A percentile compares a stretch with the other conserved stretches of the same genome.
Conservation (phyloP, 2,888 invertebrate species). For the Agriopis marginaria region DNA sequence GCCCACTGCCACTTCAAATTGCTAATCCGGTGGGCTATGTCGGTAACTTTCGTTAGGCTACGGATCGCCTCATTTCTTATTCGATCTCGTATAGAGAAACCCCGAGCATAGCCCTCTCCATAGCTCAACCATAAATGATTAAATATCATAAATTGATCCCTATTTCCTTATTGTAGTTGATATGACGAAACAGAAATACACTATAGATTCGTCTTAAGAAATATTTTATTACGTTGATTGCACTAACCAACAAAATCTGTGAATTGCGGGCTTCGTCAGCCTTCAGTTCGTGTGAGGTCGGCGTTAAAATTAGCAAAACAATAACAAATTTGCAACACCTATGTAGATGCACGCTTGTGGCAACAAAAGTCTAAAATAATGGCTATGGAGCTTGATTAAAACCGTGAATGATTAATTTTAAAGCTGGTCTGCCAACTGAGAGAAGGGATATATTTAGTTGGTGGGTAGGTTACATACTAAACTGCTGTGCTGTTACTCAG, state of each 20-base stretch:
- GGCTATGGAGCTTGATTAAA: slow-evolving; percentile 19
- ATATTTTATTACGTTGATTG: neutral
- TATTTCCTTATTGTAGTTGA: too few species aligned
- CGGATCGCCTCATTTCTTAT: too few species aligned
- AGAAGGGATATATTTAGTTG: neutral
- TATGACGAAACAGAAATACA: too few species aligned
- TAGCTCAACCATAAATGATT: too few species aligned
- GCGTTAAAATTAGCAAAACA: slow-evolving; percentile 50
- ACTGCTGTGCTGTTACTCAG: too few species aligned
- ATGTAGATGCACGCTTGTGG: slow-evolving; percentile 36
- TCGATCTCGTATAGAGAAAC: too few species aligned
- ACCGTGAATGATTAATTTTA: slow-evolving; percentile 21
- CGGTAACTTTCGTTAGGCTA: too few species aligned
- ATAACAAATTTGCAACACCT: slow-evolving; percentile 46
- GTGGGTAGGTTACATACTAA: neutral
- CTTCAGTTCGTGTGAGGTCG: slow-evolving; percentile 41
- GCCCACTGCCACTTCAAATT: too few species aligned
- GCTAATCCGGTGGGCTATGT: too few species aligned
- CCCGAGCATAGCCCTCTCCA: too few species aligned
- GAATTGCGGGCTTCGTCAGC: slow-evolving; percentile 38
- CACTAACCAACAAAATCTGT: slow-evolving; percentile 34
- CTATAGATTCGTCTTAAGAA: neutral
- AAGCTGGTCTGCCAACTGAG: neutral
- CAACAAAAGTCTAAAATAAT: slow-evolving; percentile 24
- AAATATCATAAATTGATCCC: too few species aligned